A percentile compares a stretch with the other conserved stretches of the same genome.
These are phyloP conservation scores for Trichechus manatus DNA, from an alignment of 2,113 vertebrate species.

Conservation along the genomic window DNA sequence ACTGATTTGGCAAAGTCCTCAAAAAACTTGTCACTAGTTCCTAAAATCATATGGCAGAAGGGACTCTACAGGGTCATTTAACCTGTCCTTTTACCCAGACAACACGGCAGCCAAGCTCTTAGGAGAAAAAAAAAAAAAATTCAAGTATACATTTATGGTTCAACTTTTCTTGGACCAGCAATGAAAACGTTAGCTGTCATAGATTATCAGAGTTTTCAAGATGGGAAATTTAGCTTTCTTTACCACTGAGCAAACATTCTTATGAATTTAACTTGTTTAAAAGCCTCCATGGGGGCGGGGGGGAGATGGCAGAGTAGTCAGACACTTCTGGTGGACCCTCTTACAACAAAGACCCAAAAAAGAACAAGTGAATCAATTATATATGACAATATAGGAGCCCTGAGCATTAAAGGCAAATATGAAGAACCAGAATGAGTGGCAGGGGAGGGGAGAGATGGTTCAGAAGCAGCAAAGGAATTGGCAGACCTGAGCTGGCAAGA, in stretches of 20 bases:
- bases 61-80: background rate
- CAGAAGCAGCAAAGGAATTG: too few relatives aligned
- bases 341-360: too few relatives aligned
- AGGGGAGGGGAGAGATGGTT: too few relatives aligned
- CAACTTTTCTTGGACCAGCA: background rate
- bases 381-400: too few relatives aligned
- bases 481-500: too few relatives aligned
- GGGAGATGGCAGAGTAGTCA: too few relatives aligned
- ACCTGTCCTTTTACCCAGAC: background rate
- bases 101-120: background rate
- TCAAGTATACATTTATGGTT: background rate
- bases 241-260: slow-evolving; percentile 11
- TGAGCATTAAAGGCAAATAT: too few relatives aligned
- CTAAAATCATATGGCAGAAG: background rate
- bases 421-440: too few relatives aligned
- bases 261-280: background rate
- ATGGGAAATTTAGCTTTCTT: slow-evolving; percentile 19
- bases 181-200: background rate
- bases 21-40: background rate
- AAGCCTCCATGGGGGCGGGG: background rate
- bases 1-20: background rate
- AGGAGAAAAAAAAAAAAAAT: background rate
- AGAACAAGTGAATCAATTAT: too few relatives aligned
- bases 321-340: too few relatives aligned
- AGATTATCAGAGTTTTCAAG: background rate